Conservation (phyloP, 2,113 vertebrate genomes). For the Crotalus tigris region DNA sequence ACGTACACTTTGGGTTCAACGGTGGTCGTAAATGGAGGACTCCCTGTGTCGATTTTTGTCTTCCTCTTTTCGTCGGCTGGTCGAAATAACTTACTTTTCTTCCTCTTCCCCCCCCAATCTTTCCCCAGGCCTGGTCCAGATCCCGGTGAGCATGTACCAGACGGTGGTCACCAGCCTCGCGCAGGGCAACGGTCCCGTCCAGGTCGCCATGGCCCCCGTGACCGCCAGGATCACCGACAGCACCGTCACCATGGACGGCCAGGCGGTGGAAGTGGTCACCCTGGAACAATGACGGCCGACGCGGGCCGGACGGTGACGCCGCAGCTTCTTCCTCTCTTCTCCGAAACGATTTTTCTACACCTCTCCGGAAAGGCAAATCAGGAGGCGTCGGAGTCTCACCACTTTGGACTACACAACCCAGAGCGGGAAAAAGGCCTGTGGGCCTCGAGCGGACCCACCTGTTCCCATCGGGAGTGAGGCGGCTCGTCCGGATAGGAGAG, state of each 20-base stretch:
- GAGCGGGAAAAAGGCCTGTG: conserved; percentile 25
- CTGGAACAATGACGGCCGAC: conserved; percentile 84
- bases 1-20: too few species aligned
- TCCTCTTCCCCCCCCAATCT: conserved; percentile 72
- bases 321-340: conserved; percentile 48
- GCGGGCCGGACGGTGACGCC: not conserved
- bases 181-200: conserved; percentile 94
- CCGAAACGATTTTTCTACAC: conserved; percentile 52
- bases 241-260: conserved; percentile 89
- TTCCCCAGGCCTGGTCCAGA: conserved; percentile 89
- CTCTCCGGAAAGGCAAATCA: conserved; percentile 71
- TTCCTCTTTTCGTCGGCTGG: not conserved
- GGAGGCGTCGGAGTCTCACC: conserved; percentile 62
- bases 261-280: conserved; percentile 96
- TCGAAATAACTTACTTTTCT: not conserved
- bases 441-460: conserved; percentile 56
- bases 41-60: not conserved
- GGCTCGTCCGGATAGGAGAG: conserved; percentile 60
- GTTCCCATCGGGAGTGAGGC: conserved; percentile 43
- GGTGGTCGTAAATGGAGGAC: too few species aligned
- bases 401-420: conserved; percentile 46
- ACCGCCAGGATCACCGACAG: conserved; percentile 91
- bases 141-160: conserved; percentile 98
- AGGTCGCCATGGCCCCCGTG: conserved; percentile 96
- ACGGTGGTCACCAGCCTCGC: conserved; percentile 96